A percentile compares a stretch with the other conserved stretches of the same genome.
Conservation (phyloP, 2,888 invertebrate species). For the Oasisia sp. region DNA sequence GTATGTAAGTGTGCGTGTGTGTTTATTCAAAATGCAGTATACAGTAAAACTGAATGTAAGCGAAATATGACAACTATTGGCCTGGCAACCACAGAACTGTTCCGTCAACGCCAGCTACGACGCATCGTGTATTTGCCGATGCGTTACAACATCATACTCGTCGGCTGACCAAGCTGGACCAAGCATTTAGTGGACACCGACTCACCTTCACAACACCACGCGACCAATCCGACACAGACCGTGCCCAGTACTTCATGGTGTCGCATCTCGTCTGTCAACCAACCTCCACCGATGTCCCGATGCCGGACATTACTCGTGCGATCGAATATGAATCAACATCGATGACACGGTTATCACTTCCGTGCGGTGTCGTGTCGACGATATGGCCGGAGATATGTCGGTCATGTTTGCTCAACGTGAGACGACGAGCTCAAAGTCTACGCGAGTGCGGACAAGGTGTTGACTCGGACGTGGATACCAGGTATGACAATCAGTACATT, state of each 20-base stretch:
- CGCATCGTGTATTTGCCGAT: too few species aligned
- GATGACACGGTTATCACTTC: neutral
- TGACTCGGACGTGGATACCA: neutral
- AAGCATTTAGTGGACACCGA: neutral
- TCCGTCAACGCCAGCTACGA: too few species aligned
- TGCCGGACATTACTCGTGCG: neutral
- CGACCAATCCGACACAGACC: neutral
- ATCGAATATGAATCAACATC: neutral
- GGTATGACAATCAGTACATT: neutral
- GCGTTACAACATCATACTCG: too few species aligned
- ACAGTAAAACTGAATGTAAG: too few species aligned
- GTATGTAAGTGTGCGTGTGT: too few species aligned
- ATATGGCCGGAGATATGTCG: neutral
- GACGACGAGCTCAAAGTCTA: neutral
- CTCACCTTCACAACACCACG: neutral
- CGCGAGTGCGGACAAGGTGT: neutral
- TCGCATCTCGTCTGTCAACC: neutral
- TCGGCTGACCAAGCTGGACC: neutral
- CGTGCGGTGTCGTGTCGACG: neutral
- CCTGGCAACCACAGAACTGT: too few species aligned
- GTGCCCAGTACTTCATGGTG: neutral
- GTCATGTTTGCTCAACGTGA: slow-evolving; percentile 13
- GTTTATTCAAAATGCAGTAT: too few species aligned
- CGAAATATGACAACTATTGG: too few species aligned
- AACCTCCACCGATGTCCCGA: neutral